A percentile compares a stretch with the other conserved stretches of the same genome.
phyloP scores from a whole-genome alignment of 2,888 invertebrate species.

The Machimus atricapillus region DNA sequence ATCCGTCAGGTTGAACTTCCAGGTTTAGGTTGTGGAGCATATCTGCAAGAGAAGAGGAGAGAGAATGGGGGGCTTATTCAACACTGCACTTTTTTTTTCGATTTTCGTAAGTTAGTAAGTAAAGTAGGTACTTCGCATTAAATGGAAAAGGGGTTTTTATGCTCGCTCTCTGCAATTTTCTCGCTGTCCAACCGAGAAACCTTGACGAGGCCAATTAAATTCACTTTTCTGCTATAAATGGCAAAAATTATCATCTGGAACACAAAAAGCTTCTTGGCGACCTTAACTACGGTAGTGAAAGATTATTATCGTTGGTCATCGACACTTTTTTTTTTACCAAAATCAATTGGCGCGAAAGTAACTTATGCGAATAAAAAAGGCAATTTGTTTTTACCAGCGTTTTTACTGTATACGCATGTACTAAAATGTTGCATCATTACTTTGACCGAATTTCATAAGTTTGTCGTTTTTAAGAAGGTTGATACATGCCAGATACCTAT shows the following conservation, averaged over 20 bases:
- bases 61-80: not conserved
- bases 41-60: not conserved
- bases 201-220: constrained; percentile 1
- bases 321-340: not conserved
- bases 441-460: not conserved
- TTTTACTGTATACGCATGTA: not conserved
- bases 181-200: not conserved
- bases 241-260: not conserved
- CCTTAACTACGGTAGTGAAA: not conserved
- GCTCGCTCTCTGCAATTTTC: not conserved
- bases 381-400: not conserved
- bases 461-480: not conserved
- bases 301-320: not conserved
- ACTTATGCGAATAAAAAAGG: not conserved
- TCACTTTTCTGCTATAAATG: not conserved
- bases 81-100: not conserved
- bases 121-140: not conserved
- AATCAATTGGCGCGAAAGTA: not conserved
- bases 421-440: not conserved
- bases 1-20: not conserved
- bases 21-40: not conserved
- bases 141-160: not conserved
- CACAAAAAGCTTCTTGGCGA: not conserved
- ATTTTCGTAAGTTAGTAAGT: not conserved
- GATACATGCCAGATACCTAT: not conserved